Percentiles rank a stretch among this genome's conserved stretches.
phyloP scores from a whole-genome alignment of 2,888 invertebrate species.

The Cryptus armator region DNA sequence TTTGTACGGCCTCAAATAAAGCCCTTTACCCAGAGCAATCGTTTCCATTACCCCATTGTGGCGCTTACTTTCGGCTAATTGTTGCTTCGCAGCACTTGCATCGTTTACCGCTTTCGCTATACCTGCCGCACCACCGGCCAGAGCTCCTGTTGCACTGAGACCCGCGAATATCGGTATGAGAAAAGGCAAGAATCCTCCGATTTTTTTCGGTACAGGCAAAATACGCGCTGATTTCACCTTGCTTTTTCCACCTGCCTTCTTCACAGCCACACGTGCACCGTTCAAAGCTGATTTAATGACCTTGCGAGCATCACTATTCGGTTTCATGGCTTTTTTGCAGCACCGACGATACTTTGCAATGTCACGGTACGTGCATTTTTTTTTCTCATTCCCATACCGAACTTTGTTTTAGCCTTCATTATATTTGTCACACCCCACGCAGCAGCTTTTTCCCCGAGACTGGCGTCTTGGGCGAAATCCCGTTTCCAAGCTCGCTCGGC shows the following conservation, averaged over 20 bases:
- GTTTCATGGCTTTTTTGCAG: conserved; percentile 58
- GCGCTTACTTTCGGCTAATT: conserved; percentile 76
- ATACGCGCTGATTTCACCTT: too few relatives aligned
- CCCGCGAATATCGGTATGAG: conserved; percentile 75
- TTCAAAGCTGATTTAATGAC: conserved; percentile 56
- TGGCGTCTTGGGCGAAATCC: conserved; percentile 75
- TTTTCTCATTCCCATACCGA: conserved; percentile 72
- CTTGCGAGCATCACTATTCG: neutral
- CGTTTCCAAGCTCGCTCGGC: conserved; percentile 77
- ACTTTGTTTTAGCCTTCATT: conserved; percentile 79
- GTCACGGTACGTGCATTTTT: conserved; percentile 21
- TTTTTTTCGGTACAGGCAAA: too few relatives aligned
- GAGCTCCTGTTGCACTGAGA: conserved; percentile 74
- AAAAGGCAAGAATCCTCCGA: conserved; percentile 73
- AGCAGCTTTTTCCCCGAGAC: conserved; percentile 77
- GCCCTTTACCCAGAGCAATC: conserved; percentile 17
- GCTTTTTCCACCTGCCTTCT: too few relatives aligned
- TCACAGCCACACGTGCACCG: too few relatives aligned
- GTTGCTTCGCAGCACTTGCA: conserved; percentile 76
- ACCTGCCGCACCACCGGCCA: conserved; percentile 80
- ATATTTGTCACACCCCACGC: conserved; percentile 74
- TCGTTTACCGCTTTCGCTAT: conserved; percentile 80
- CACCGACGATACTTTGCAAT: conserved; percentile 39
- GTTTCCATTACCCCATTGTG: conserved; percentile 82
- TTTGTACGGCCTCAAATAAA: conserved; percentile 73